A percentile compares a stretch with the other conserved stretches of the same genome.
These are phyloP conservation scores for Atta colombica DNA, from an alignment of 1,140 invertebrate genomes.

Conservation along the genomic window DNA sequence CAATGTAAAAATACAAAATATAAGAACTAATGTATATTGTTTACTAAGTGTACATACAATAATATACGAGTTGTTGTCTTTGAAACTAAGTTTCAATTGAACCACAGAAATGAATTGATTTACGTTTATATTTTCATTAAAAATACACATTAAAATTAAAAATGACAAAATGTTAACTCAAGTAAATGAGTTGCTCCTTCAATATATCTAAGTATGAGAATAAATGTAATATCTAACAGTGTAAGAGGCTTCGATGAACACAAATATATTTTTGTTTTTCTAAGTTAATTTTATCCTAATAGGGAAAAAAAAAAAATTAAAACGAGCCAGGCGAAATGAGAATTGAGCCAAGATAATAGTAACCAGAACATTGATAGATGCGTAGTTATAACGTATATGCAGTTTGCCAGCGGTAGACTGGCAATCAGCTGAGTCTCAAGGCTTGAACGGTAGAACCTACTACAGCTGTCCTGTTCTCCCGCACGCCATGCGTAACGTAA, in stretches of 20 bases:
- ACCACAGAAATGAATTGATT: no score
- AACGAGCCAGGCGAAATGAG: neutral
- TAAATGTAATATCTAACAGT: no score
- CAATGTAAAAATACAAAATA: neutral
- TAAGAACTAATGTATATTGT: no score
- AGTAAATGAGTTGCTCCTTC: no score
- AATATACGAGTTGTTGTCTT: no score
- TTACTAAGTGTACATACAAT: no score
- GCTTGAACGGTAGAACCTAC: conserved; percentile 49
- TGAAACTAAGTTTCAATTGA: no score
- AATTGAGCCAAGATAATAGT: neutral
- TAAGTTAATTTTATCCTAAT: neutral
- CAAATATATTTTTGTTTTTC: neutral
- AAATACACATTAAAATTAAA: no score
- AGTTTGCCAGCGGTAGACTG: conserved; percentile 44
- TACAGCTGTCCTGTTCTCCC: conserved; percentile 24
- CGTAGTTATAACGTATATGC: neutral
- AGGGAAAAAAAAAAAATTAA: neutral
- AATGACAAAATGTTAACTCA: no score
- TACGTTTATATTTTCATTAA: no score
- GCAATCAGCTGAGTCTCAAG: conserved; percentile 36
- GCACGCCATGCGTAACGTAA: conserved; percentile 37
- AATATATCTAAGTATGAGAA: no score
- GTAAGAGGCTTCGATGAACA: neutral
- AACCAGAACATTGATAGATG: neutral